Evolutionary conservation across 2,888 invertebrate species (phyloP).

Genomic region (Hoplodrina ambigua): DNA sequence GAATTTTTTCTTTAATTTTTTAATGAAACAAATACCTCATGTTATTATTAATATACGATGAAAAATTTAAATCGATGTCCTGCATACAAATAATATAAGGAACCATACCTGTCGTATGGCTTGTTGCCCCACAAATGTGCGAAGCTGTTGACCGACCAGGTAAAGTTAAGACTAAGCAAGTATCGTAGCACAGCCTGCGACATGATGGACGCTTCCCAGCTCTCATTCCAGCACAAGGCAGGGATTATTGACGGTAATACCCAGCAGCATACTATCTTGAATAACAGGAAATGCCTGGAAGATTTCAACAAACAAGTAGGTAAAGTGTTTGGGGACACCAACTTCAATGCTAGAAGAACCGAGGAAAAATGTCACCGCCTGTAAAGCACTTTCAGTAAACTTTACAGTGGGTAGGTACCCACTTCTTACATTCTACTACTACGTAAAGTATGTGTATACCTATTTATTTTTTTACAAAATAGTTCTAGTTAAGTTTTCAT

Average conservation of each 20-base stretch:
- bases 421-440: no score
- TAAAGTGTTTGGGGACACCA: no score
- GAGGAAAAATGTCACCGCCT: no score
- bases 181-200: slow-evolving; percentile 93
- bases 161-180: slow-evolving; percentile 93
- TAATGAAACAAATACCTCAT: no score
- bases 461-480: no score
- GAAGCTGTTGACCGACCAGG: slow-evolving; percentile 97
- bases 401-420: no score
- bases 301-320: not conserved
- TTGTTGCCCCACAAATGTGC: slow-evolving; percentile 95
- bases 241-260: slow-evolving; percentile 93
- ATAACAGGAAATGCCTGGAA: slow-evolving; percentile 91
- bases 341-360: no score
- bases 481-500: no score
- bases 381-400: no score
- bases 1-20: no score
- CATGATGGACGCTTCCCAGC: slow-evolving; percentile 85
- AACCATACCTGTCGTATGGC: slow-evolving; percentile 93
- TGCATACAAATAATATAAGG: not conserved
- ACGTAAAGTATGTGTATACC: no score
- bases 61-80: not conserved
- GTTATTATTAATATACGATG: no score
- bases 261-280: slow-evolving; percentile 93
- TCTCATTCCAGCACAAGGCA: slow-evolving; percentile 93